Evolutionary conservation across 92 coral and sea anemone genomes (phyloP), one percentile per base, ranked within the genome.

Genomic region (Desmophyllum pertusum): DNA sequence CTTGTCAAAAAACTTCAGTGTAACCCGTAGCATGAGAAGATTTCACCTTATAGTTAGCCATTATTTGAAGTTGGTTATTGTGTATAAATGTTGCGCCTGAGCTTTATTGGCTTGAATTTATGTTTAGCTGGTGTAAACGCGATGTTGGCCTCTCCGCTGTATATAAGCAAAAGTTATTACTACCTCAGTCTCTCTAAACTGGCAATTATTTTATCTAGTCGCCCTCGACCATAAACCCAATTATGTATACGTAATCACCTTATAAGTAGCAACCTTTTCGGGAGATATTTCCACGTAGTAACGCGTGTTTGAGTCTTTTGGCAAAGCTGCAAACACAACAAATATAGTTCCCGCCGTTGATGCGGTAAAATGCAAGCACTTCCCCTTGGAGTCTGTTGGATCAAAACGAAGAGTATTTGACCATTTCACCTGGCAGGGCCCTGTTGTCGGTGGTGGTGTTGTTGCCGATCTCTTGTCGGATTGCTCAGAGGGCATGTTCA

Each of bases 291-390:
- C 51, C 3, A 86, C 86, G 21, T 48, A 63, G 27, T 85, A 89
- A 42, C 80, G 76, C 0, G 86, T 42, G 5, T 64, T 40, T 38
- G 21, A 23, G 8, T 73, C 76, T 0, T 23, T 75, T 0, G 92
- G 90, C 14, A 74, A 57, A n/a, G 83, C 83, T 5, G 92, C 76
- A 72, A 86, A 89, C 67, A 89, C 86, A 5, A 81, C 90, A 45
- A 30, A 80, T 21, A 89, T 25, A 25, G 87, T 21, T 25, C 92
- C 92, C 4, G 65, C 71, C 21, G 90, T 18, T 18, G 79, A 36
- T 4, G 92, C 92, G 1, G 86, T 85, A 41, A 89, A 89, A 84
- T 89, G 92, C 25, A 89, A 50, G 52, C 92, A 89, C 51, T 86
- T 85, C 2, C 90, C 92, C 0, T 66, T 55, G 5, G 31, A 23